Conservation (phyloP, 2,797 vertebrate species). For the Hirundo rustica region DNA sequence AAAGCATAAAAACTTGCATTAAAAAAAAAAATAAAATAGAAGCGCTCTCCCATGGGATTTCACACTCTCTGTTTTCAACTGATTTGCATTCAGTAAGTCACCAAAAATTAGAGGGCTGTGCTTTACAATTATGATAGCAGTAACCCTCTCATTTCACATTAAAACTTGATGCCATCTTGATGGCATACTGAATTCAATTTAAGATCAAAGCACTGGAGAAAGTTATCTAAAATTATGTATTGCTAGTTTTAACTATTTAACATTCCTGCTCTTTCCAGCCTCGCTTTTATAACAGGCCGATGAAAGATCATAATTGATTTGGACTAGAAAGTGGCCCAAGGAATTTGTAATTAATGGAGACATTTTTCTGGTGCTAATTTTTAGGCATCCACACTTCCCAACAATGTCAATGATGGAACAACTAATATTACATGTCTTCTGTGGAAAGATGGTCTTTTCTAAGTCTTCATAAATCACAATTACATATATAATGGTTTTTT, state of each 20-base stretch:
- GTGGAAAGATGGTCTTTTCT: background rate
- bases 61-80: background rate
- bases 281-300: background rate
- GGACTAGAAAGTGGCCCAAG: background rate
- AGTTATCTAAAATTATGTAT: conserved; percentile 38
- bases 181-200: conserved; percentile 46
- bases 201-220: conserved; percentile 44
- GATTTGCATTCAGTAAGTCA: background rate
- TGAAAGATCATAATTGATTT: conserved; percentile 32
- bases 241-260: conserved; percentile 5
- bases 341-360: background rate
- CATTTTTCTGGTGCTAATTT: background rate
- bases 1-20: background rate
- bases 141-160: conserved; percentile 12
- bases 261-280: background rate
- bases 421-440: background rate
- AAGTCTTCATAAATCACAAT: background rate
- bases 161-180: conserved; percentile 46
- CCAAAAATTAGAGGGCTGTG: conserved; percentile 17
- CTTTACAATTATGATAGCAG: conserved; percentile 62
- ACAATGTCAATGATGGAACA: background rate
- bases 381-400: background rate
- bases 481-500: background rate
- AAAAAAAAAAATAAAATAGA: background rate
- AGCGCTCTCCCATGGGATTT: background rate